Conservation (phyloP, 2,888 invertebrate genomes). For the Phaonia tiefii region DNA sequence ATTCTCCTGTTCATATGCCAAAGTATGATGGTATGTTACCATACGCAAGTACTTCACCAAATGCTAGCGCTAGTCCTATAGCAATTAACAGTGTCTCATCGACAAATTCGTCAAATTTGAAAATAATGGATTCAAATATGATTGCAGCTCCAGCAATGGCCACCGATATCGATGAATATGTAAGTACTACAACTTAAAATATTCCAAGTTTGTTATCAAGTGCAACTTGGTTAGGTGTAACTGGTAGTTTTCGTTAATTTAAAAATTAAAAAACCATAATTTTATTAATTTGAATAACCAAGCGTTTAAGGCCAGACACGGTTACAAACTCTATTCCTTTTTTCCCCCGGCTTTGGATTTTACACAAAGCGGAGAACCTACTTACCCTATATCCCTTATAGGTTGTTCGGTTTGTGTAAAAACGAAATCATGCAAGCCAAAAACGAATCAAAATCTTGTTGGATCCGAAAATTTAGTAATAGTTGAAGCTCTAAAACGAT, state of each 20-base stretch:
- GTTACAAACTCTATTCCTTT: no score
- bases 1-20: constrained; percentile 80
- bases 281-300: no score
- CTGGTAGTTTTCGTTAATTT: background rate
- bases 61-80: constrained; percentile 78
- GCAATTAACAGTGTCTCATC: constrained; percentile 80
- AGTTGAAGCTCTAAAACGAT: no score
- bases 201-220: background rate
- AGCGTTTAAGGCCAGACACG: no score
- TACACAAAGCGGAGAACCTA: no score
- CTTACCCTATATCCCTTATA: no score
- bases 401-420: no score
- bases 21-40: constrained; percentile 80
- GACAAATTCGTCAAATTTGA: constrained; percentile 79
- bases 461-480: no score
- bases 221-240: background rate
- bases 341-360: no score
- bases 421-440: no score
- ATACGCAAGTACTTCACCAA: constrained; percentile 76
- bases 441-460: no score
- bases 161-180: constrained; percentile 75
- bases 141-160: constrained; percentile 74
- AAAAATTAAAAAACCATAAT: no score
- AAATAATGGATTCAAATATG: constrained; percentile 80
- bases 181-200: constrained; percentile 70